Conservation (phyloP, 2,113 vertebrate species). For the Ranitomeya imitator region DNA sequence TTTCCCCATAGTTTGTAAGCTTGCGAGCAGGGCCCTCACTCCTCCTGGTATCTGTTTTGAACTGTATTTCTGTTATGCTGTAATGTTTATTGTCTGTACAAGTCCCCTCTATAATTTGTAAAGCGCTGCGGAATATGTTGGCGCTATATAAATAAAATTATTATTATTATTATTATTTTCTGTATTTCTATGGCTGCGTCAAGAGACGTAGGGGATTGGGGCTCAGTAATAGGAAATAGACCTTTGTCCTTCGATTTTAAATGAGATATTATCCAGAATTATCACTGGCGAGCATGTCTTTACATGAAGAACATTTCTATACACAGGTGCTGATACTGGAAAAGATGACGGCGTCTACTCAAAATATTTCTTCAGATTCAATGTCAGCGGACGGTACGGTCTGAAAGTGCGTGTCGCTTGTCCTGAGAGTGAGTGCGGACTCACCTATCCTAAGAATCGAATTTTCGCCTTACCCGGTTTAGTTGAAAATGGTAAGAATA, state of each 20-base stretch:
- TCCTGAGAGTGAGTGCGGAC: slow-evolving; percentile 42
- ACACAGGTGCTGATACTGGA: slow-evolving; percentile 68
- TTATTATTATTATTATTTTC: neutral
- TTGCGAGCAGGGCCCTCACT: too few species aligned
- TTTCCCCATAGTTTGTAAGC: too few species aligned
- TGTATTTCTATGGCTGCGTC: neutral
- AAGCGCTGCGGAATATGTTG: too few species aligned
- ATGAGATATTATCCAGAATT: too few species aligned
- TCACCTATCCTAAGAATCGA: slow-evolving; percentile 34
- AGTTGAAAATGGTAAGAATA: slow-evolving; percentile 66
- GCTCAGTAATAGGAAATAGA: too few species aligned
- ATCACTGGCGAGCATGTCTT: neutral
- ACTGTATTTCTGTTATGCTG: too few species aligned
- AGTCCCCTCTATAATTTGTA: too few species aligned
- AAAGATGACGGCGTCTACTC: slow-evolving; percentile 75
- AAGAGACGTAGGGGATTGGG: too few species aligned
- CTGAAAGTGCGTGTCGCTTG: slow-evolving; percentile 69
- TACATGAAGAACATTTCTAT: neutral
- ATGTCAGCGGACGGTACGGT: slow-evolving; percentile 67
- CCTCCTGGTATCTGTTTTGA: too few species aligned
- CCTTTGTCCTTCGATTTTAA: too few species aligned
- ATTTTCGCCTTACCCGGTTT: slow-evolving; percentile 68
- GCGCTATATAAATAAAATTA: too few species aligned
- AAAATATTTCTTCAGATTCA: slow-evolving; percentile 67
- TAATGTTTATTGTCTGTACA: too few species aligned